Conservation (phyloP, 1,140 invertebrate species). For the Camponotus floridanus region DNA sequence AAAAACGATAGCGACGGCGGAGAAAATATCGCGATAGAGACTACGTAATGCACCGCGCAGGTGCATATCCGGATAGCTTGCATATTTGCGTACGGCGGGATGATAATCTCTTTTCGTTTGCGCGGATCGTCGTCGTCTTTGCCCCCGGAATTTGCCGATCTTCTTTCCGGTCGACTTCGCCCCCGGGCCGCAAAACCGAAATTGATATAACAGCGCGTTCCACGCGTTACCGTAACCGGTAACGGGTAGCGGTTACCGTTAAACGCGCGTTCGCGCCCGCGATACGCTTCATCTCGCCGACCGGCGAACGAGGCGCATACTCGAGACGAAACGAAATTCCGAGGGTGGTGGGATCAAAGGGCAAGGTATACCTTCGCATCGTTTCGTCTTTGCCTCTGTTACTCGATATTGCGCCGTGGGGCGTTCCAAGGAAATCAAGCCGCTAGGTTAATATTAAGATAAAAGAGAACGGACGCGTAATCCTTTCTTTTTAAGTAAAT, state of each 20-base stretch:
- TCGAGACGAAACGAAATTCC: conserved; percentile 60
- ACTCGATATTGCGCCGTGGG: conserved; percentile 54
- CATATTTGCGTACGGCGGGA: conserved; percentile 41
- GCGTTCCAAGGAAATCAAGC: conserved; percentile 49
- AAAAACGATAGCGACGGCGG: conserved; percentile 40
- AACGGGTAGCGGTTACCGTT: conserved; percentile 72
- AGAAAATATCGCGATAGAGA: conserved; percentile 39
- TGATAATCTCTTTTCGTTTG: conserved; percentile 61
- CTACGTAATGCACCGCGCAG: conserved; percentile 41
- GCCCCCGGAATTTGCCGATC: conserved; percentile 34
- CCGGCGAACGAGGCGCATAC: conserved; percentile 2
- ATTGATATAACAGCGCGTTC: conserved; percentile 77
- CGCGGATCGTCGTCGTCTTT: conserved; percentile 9
- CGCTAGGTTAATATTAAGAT: conserved; percentile 32
- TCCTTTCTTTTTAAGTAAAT: conserved; percentile 11
- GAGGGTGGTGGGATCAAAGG: conserved; percentile 57
- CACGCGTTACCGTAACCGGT: conserved; percentile 77
- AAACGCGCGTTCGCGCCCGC: conserved; percentile 64
- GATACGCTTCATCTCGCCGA: conserved; percentile 42
- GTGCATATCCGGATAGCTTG: conserved; percentile 29
- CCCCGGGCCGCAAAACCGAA: conserved; percentile 67
- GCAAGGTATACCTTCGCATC: conserved; percentile 37
- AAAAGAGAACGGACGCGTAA: conserved; percentile 6
- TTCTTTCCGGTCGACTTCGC: conserved; percentile 52
- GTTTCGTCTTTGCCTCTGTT: conserved; percentile 62